A percentile compares a stretch with the other conserved stretches of the same genome.
Conservation (phyloP, 1,140 invertebrate species). For the Aphaenogaster ashmeadi region DNA sequence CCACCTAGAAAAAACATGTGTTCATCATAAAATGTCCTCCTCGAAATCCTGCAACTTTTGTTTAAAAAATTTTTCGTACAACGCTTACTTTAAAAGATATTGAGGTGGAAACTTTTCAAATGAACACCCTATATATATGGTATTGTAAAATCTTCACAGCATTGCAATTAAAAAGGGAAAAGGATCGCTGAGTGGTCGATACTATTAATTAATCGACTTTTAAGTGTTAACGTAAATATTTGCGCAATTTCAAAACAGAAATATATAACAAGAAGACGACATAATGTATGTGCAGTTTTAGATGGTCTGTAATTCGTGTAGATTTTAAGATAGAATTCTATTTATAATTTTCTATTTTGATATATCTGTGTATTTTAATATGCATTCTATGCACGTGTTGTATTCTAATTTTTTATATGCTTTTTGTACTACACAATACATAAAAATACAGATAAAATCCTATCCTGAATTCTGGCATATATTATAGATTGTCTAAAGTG, state of each 20-base stretch:
- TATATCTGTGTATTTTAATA: background rate
- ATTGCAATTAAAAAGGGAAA: background rate
- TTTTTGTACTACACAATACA: too few relatives aligned
- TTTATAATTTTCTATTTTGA: constrained; percentile 2
- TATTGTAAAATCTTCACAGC: too few relatives aligned
- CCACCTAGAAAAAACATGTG: too few relatives aligned
- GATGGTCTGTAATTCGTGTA: background rate
- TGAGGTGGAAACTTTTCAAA: too few relatives aligned
- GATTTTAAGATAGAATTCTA: background rate
- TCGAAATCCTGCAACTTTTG: too few relatives aligned
- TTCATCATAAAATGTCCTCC: too few relatives aligned
- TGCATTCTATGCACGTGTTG: background rate
- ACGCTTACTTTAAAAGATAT: too few relatives aligned
- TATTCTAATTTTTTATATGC: background rate
- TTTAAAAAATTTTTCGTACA: too few relatives aligned
- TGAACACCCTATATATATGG: too few relatives aligned
- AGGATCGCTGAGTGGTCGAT: too few relatives aligned
- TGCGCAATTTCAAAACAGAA: background rate
- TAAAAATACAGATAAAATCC: too few relatives aligned
- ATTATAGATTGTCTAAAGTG: background rate
- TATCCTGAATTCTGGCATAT: background rate
- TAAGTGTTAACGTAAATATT: background rate
- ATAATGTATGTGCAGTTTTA: background rate
- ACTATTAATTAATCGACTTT: too few relatives aligned
- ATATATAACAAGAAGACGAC: background rate